These are phyloP conservation scores for Crotalus tigris DNA, from an alignment of 2,113 vertebrate genomes.

Conservation along the genomic window DNA sequence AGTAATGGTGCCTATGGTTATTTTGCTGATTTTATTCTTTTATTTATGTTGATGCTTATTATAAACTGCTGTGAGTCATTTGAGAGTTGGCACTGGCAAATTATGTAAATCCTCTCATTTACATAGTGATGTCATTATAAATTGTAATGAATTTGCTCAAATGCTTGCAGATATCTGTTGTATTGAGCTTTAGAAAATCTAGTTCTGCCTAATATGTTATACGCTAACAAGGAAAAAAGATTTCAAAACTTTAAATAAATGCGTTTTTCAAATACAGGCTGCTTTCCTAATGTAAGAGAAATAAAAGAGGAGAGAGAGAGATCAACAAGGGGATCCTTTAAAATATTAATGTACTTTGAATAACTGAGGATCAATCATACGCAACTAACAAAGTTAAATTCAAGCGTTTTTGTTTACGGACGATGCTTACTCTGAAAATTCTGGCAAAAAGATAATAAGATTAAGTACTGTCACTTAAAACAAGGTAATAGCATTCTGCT, in stretches of 20 bases:
- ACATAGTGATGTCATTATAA: too few species aligned
- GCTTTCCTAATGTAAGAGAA: constrained; percentile 23
- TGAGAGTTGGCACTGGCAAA: too few species aligned
- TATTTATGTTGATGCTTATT: too few species aligned
- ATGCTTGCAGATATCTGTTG: too few species aligned
- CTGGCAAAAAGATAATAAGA: neutral
- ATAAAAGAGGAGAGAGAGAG: neutral
- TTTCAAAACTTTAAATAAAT: neutral
- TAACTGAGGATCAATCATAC: constrained; percentile 10
- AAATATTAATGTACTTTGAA: constrained; percentile 32
- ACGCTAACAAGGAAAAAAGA: neutral
- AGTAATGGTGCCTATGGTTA: too few species aligned
- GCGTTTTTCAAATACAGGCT: constrained; percentile 5
- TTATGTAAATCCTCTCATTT: too few species aligned
- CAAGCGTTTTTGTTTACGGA: constrained; percentile 25
- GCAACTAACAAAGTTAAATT: constrained; percentile 9
- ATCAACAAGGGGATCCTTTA: constrained; percentile 25
- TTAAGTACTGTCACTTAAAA: constrained; percentile 8
- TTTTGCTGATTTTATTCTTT: too few species aligned
- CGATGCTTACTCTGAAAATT: neutral
- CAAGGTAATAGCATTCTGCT: neutral
- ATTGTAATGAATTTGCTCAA: too few species aligned
- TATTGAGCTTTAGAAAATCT: neutral
- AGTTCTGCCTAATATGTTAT: neutral
- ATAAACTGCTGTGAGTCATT: too few species aligned